Evolutionary conservation across 2,888 invertebrate genomes (phyloP).

Genomic region (Himalopsyche kuldschensis): DNA sequence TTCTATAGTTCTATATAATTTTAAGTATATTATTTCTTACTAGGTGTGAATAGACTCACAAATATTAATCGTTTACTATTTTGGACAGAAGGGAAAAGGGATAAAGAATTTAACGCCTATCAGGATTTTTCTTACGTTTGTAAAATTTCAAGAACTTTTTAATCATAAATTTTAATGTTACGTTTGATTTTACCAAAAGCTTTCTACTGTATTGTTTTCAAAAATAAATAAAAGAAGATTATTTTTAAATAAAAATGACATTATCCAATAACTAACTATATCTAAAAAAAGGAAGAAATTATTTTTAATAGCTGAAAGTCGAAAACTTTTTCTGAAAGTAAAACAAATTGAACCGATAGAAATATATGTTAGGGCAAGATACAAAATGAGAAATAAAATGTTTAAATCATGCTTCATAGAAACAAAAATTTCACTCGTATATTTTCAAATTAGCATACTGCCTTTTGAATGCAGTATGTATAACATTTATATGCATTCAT

Average conservation of each 20-base stretch:
- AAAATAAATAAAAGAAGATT: too few species aligned
- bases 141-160: background rate
- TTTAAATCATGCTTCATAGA: background rate
- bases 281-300: too few species aligned
- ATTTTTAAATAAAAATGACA: too few species aligned
- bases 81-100: constrained; percentile 36
- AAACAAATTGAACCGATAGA: too few species aligned
- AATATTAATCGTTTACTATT: constrained; percentile 15
- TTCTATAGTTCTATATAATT: background rate
- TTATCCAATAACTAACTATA: too few species aligned
- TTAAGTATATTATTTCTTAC: background rate
- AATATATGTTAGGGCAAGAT: too few species aligned
- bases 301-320: too few species aligned
- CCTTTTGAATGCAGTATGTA: background rate
- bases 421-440: background rate
- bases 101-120: background rate
- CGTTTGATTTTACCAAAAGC: background rate
- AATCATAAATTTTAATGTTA: background rate
- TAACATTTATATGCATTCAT: background rate
- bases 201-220: background rate
- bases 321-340: too few species aligned
- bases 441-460: background rate
- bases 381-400: too few species aligned
- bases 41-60: constrained; percentile 18
- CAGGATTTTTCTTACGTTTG: background rate